Conservation (phyloP, 2,113 vertebrate genomes). For the Silurus meridionalis region DNA sequence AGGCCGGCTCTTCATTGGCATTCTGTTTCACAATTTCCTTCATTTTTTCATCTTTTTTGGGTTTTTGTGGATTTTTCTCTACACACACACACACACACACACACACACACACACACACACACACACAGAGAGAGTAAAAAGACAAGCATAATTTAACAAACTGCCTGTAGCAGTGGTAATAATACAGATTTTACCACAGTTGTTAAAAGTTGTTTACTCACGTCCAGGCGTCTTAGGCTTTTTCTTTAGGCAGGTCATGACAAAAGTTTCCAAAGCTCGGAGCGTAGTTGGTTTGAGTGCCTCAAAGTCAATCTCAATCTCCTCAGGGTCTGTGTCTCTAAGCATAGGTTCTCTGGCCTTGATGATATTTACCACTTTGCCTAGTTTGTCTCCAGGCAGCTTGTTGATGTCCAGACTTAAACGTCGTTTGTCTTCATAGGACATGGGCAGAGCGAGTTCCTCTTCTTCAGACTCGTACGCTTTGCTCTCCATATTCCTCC, state of each 20-base stretch:
- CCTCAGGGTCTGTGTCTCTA: slow-evolving; percentile 71
- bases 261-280: slow-evolving; percentile 82
- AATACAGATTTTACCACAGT: neutral
- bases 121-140: neutral
- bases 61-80: slow-evolving; percentile 64
- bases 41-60: slow-evolving; percentile 68
- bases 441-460: slow-evolving; percentile 73
- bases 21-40: slow-evolving; percentile 67
- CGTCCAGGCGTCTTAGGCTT: slow-evolving; percentile 66
- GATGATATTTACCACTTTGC: slow-evolving; percentile 81
- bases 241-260: slow-evolving; percentile 77
- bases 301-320: slow-evolving; percentile 89
- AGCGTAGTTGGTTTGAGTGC: slow-evolving; percentile 84
- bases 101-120: slow-evolving; percentile 48
- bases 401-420: slow-evolving; percentile 85
- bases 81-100: slow-evolving; percentile 49
- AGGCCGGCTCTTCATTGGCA: slow-evolving; percentile 64
- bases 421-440: slow-evolving; percentile 84
- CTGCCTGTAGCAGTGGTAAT: neutral
- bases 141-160: neutral
- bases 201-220: slow-evolving; percentile 62
- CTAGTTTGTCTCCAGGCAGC: slow-evolving; percentile 85
- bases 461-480: slow-evolving; percentile 67
- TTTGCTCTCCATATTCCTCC: slow-evolving; percentile 67
- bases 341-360: slow-evolving; percentile 78